Base-by-base conservation (phyloP, 1,140 invertebrate species). In the Drosophila biarmipes region DNA sequence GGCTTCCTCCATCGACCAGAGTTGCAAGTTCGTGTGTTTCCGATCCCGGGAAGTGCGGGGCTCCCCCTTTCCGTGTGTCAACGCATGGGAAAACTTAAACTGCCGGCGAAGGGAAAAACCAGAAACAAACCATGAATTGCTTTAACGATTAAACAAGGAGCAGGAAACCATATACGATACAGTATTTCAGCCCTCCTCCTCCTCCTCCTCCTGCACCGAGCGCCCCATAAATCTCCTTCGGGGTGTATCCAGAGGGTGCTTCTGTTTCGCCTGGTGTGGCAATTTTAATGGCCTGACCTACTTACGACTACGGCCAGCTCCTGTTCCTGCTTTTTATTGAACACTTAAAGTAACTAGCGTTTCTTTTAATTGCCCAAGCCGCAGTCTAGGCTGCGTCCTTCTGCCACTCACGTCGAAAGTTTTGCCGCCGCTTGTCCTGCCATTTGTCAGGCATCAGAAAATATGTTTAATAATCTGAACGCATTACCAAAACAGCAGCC, bases 391-490 rank as follows among this genome's bases (percentile, higher is more conserved):
- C 19, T 31, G 43, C 58, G 15, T 27, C 45, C 12, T 5, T 31
- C 38, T 31, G 35, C 21, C 14, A 42, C 31, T 34, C 46, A 61
- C 76, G 45, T 57, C 19, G 27, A 66, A 76, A 63, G 34, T 67
- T 66, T 35, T 53, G 15, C 17, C 52, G 17, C 17, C 53, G 49
- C 42, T 62, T 48, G 48, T 62, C 54, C 66, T 59, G 51, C 46
- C 78, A 79, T 76, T 76, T 76, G 73, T 68, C 73, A 76, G 73
- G 73, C 73, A 68, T 58, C 73, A 76, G 49, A 78, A 80, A 82
- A 87, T 87, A 79, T 89, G 82, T 89, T 87, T 87, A 87, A 89
- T 89, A 89, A 87, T 78, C 82, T 82, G 67, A 87, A 89, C 84
- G 78, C 84, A 82, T 87, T 87, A 79, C 61, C 53, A 54, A 76